Base-by-base conservation (phyloP, 2,113 vertebrate genomes). In the Notarius quadriscutis region DNA sequence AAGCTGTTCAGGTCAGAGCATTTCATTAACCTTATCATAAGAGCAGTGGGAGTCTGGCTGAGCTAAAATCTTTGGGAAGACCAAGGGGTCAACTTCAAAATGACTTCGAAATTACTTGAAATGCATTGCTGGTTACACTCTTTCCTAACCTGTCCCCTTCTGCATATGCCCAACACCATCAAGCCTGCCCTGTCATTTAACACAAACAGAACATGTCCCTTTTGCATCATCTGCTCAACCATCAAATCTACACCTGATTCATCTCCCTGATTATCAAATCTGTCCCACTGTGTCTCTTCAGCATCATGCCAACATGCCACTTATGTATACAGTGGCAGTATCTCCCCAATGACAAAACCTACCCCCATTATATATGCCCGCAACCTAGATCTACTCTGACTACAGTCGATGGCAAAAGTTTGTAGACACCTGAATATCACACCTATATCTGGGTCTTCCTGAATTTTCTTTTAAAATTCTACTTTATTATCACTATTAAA, bases 21-120 rank as follows among this genome's bases (percentile, higher is more conserved):
- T 87, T 84, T 84, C 75, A 87, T 87, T 84, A 87, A 55, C 85
- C 81, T 84, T 55, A 65, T 84, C 74, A 84, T 67, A 74, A 74
- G 12, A 81, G 67, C 65, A 63, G 22, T 53, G 81, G 63, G 63
- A 58, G 41, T 69, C 71, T 62, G 79, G 55, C 65, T 60, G 63
- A 87, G 67, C 41, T 10, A 12, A 86, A 86, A 69, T 81, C 65
- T n/a, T 22, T 62, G 30, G 9, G 57, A n/a, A 81, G 78, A 86
- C 85, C 63, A 51, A 50, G 27, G 58, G 74, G 71, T 80, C 81
- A 87, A 15, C 25, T 51, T 55, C 22, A 58, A 82, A 87, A 41
- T 50, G 51, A 60, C 67, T 72, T 69, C 1, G 69, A 30, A 82
- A 67, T 58, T 67, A 62, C 67, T 30, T 84, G 60, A 87, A 67